Evolutionary conservation across 1,140 invertebrate genomes (phyloP).

Genomic region (Drosophila sp.): DNA sequence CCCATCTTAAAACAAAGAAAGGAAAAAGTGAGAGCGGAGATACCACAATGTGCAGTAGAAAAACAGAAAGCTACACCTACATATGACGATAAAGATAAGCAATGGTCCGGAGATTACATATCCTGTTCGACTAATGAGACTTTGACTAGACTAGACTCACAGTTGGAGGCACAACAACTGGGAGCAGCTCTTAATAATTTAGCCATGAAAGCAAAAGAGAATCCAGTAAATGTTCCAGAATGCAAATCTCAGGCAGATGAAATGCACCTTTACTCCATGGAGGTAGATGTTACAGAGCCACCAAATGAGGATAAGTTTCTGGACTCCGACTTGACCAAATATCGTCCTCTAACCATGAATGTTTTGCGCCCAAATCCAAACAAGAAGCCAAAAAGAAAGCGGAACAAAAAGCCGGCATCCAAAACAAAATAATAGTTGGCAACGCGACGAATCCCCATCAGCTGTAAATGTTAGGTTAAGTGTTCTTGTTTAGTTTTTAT

Average conservation of each 20-base stretch:
- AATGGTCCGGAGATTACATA: conserved; percentile 58
- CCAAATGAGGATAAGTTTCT: conserved; percentile 59
- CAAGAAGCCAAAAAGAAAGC: conserved; percentile 70
- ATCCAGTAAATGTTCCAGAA: neutral
- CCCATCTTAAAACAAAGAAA: conserved; percentile 7
- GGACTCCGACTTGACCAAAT: conserved; percentile 28
- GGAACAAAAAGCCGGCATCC: conserved; percentile 53
- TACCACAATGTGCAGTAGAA: neutral
- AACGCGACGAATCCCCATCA: conserved; percentile 47
- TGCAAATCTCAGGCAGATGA: neutral
- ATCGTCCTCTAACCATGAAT: conserved; percentile 59
- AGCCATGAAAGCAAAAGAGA: conserved; percentile 31
- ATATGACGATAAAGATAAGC: neutral
- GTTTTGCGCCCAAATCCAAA: conserved; percentile 60
- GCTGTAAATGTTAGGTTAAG: conserved; percentile 69
- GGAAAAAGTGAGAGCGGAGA: neutral
- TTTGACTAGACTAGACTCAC: conserved; percentile 34
- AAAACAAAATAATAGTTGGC: conserved; percentile 48
- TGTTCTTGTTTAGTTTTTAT: conserved; percentile 4
- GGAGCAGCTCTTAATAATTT: conserved; percentile 47
- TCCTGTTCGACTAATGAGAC: conserved; percentile 30
- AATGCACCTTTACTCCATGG: conserved; percentile 28
- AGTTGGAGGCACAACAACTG: conserved; percentile 47
- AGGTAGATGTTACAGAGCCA: conserved; percentile 15
- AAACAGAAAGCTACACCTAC: neutral